Evolutionary conservation across 2,113 vertebrate species (phyloP).

Genomic region (Sterna hirundo): DNA sequence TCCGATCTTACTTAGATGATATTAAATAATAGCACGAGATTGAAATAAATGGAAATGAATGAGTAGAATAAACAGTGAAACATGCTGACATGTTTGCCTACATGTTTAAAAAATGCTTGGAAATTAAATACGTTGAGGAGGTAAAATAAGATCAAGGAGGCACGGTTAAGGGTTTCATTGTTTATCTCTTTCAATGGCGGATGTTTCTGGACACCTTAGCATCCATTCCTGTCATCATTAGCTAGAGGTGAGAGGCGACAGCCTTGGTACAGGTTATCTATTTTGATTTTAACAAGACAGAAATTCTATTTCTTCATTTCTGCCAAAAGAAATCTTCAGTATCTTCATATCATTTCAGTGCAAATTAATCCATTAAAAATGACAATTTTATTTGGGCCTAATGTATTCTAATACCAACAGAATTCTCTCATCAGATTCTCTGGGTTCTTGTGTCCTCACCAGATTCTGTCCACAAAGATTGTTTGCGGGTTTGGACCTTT

Average conservation of each 20-base stretch:
- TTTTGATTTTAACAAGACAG: not conserved
- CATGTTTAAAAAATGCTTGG: not conserved
- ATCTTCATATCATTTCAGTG: not conserved
- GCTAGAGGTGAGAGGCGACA: not conserved
- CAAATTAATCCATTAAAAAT: not conserved
- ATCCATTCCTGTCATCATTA: not conserved
- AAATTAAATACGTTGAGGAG: not conserved
- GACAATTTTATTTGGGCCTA: not conserved
- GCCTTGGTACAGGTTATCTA: not conserved
- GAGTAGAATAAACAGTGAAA: not conserved
- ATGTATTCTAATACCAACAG: not conserved
- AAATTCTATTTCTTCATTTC: not conserved
- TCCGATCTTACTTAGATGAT: not conserved
- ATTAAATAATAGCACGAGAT: not conserved
- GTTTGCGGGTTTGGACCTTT: not conserved
- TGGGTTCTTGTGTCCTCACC: not conserved
- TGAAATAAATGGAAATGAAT: not conserved
- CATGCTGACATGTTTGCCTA: not conserved
- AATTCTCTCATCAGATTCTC: not conserved
- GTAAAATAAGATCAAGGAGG: not conserved
- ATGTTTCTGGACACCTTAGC: not conserved
- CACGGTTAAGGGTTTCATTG: not conserved
- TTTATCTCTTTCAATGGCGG: not conserved
- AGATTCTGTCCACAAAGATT: not conserved
- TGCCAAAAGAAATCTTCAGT: not conserved